phyloP scores from a whole-genome alignment of 2,888 invertebrate species.

The Drosophila yooni region DNA sequence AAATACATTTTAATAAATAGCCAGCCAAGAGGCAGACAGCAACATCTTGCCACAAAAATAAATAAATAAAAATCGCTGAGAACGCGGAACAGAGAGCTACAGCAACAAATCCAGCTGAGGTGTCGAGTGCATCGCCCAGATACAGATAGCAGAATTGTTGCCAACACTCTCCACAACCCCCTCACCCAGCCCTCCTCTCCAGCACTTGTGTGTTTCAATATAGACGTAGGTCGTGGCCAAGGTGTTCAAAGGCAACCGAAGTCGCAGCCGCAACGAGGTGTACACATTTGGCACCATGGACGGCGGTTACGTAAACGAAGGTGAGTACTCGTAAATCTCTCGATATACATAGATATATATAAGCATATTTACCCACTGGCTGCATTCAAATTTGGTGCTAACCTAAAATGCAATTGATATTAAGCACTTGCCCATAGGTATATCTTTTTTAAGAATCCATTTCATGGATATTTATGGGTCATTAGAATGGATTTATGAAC shows the following conservation, averaged over 20 bases:
- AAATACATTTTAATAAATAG: constrained; percentile 73
- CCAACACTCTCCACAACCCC: background rate
- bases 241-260: constrained; percentile 62
- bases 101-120: constrained; percentile 44
- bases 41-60: constrained; percentile 56
- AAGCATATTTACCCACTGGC: constrained; percentile 4
- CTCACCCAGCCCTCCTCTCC: background rate
- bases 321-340: constrained; percentile 69
- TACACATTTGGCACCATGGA: constrained; percentile 84
- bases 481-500: background rate
- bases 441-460: background rate
- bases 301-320: constrained; percentile 85
- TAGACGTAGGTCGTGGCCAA: constrained; percentile 76
- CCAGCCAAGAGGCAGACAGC: constrained; percentile 29
- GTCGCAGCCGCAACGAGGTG: constrained; percentile 75
- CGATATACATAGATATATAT: background rate
- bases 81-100: constrained; percentile 38
- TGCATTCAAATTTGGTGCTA: constrained; percentile 14
- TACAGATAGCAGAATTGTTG: constrained; percentile 5
- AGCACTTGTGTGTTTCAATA: constrained; percentile 35
- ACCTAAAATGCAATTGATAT: constrained; percentile 19
- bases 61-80: constrained; percentile 43
- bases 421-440: constrained; percentile 24
- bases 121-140: constrained; percentile 67
- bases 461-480: constrained; percentile 15